Conservation (phyloP, 2,113 vertebrate genomes). For the Thinocorus orbignyianus region DNA sequence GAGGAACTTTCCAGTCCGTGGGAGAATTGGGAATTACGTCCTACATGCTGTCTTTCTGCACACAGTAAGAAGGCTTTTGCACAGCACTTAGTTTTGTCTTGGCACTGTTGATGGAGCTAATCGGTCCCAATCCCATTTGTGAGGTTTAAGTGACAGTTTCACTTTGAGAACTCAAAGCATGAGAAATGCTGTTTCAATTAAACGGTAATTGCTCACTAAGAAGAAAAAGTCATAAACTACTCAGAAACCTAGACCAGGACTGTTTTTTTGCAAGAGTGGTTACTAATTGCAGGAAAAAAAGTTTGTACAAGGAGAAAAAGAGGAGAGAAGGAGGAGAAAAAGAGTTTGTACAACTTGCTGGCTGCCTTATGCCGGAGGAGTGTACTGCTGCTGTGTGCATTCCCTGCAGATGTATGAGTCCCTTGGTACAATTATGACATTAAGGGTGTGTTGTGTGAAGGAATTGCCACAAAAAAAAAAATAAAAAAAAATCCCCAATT, state of each 20-base stretch:
- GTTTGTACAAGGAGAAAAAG: too few relatives aligned
- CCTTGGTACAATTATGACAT: neutral
- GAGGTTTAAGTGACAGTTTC: neutral
- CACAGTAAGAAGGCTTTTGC: rapidly evolving
- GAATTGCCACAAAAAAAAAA: neutral
- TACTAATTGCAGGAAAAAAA: neutral
- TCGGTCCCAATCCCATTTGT: neutral
- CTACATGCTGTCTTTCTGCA: neutral
- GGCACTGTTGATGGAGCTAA: neutral
- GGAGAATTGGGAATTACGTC: neutral
- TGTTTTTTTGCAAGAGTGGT: neutral
- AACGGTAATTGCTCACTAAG: neutral
- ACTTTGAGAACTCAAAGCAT: neutral
- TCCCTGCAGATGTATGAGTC: neutral
- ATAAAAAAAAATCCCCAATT: neutral
- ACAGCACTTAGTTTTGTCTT: neutral
- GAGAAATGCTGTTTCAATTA: neutral
- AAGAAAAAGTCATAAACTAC: neutral
- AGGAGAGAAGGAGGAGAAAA: neutral
- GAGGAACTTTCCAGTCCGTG: neutral
- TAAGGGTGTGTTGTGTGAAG: neutral
- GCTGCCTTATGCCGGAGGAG: neutral
- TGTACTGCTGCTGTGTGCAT: rapidly evolving
- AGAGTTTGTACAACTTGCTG: neutral
- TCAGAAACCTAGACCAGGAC: neutral